phyloP scores from a whole-genome alignment of 2,797 vertebrate genomes.

The Gouania willdenowi region DNA sequence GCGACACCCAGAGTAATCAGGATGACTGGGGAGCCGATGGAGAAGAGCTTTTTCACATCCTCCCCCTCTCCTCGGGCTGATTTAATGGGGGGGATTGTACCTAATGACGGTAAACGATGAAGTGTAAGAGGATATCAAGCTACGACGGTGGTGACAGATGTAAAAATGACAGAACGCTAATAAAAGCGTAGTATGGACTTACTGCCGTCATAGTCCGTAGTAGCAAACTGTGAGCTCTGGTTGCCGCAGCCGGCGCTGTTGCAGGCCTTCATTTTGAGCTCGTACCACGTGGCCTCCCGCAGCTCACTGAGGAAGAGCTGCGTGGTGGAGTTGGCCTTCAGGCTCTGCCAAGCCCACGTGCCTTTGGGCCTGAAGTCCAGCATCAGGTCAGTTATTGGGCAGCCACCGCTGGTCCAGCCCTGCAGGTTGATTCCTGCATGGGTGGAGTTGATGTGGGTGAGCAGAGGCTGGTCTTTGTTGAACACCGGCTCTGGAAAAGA shows the following conservation, averaged over 20 bases:
- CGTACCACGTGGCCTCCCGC: constrained; percentile 96
- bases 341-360: constrained; percentile 94
- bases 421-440: constrained; percentile 95
- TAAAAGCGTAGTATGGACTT: constrained; percentile 62
- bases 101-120: constrained; percentile 68
- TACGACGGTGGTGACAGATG: neutral
- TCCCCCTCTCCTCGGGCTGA: constrained; percentile 93
- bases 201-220: constrained; percentile 96
- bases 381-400: constrained; percentile 89
- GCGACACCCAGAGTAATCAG: constrained; percentile 91
- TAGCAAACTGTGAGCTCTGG: constrained; percentile 92
- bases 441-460: constrained; percentile 97
- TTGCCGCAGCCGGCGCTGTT: constrained; percentile 97
- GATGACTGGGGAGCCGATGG: constrained; percentile 94
- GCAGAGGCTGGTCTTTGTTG: constrained; percentile 95
- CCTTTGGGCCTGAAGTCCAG: constrained; percentile 95
- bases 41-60: constrained; percentile 95
- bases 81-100: constrained; percentile 96
- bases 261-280: constrained; percentile 96
- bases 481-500: constrained; percentile 85
- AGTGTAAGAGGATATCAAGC: no score
- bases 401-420: constrained; percentile 96
- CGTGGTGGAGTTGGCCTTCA: constrained; percentile 87
- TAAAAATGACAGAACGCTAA: neutral
- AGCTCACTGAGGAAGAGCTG: constrained; percentile 93